Conservation (phyloP, 2,888 invertebrate genomes). For the Saturnia pavonia region DNA sequence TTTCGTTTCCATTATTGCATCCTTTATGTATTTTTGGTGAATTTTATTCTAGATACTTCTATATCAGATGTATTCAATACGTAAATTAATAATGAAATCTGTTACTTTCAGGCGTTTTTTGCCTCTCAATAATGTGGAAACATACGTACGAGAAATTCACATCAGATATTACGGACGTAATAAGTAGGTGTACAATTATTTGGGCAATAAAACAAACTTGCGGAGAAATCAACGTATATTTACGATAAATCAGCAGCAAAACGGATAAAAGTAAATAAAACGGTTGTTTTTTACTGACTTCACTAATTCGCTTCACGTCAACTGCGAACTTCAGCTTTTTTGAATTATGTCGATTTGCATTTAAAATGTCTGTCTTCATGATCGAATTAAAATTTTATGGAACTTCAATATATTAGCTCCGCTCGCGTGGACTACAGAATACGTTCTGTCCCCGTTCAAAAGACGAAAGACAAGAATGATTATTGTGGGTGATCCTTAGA, state of each 20-base stretch:
- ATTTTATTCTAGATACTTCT: too few species aligned
- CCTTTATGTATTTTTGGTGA: too few species aligned
- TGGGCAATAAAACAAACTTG: conserved; percentile 13
- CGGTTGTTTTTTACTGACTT: conserved; percentile 15
- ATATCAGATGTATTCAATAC: too few species aligned
- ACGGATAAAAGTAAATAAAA: conserved; percentile 17
- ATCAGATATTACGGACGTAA: neutral
- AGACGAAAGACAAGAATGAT: too few species aligned
- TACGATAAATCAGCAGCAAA: conserved; percentile 15
- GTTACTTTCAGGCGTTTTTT: neutral
- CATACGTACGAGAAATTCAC: neutral
- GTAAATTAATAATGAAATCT: too few species aligned
- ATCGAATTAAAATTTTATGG: too few species aligned
- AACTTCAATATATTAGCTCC: too few species aligned
- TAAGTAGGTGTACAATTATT: conserved; percentile 14
- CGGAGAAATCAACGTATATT: neutral
- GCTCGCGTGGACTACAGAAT: too few species aligned
- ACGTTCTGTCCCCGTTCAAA: too few species aligned
- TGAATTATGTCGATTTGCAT: neutral
- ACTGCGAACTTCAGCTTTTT: conserved; percentile 2
- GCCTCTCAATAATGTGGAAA: neutral
- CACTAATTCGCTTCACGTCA: neutral
- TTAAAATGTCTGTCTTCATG: too few species aligned
- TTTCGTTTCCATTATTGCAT: too few species aligned
- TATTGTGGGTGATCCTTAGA: too few species aligned